A percentile compares a stretch with the other conserved stretches of the same genome.
phyloP scores from a whole-genome alignment of 1,140 invertebrate species.

The Pseudomyrmex flavicornis region DNA sequence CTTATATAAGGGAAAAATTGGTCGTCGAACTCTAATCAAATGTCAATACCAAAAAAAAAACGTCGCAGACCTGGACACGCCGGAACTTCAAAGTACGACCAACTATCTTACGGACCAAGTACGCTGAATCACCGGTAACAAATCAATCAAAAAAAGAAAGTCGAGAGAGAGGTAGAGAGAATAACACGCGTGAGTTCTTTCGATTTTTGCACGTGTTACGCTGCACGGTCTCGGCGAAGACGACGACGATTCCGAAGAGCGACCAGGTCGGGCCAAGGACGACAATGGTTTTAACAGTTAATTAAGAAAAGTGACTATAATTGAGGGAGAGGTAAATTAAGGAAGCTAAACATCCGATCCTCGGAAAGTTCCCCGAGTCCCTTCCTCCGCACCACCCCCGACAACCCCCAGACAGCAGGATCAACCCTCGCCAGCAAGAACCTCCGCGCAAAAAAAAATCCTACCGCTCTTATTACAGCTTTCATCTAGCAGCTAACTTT shows the following conservation, averaged over 20 bases:
- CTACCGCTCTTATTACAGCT: constrained; percentile 55
- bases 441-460: constrained; percentile 47
- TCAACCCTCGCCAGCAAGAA: constrained; percentile 51
- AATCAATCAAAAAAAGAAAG: constrained; percentile 67
- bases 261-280: constrained; percentile 40
- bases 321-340: constrained; percentile 65
- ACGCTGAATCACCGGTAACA: constrained; percentile 71
- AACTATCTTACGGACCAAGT: constrained; percentile 74
- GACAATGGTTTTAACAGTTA: constrained; percentile 66
- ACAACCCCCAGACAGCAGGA: constrained; percentile 38
- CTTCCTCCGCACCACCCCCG: constrained; percentile 64
- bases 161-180: constrained; percentile 27
- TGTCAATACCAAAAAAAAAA: constrained; percentile 63
- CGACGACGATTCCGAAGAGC: not conserved
- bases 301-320: constrained; percentile 60
- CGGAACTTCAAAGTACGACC: constrained; percentile 73
- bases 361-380: constrained; percentile 47
- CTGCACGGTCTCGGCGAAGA: constrained; percentile 16
- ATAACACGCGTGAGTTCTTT: not conserved
- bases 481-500: constrained; percentile 58
- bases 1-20: constrained; percentile 12
- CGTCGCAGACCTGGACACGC: constrained; percentile 56
- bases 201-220: constrained; percentile 11
- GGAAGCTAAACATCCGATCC: constrained; percentile 58
- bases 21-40: constrained; percentile 67